Evolutionary conservation across 2,888 invertebrate genomes (phyloP), one percentile per base, ranked within the genome.

Genomic region (Piscicola geometra): DNA sequence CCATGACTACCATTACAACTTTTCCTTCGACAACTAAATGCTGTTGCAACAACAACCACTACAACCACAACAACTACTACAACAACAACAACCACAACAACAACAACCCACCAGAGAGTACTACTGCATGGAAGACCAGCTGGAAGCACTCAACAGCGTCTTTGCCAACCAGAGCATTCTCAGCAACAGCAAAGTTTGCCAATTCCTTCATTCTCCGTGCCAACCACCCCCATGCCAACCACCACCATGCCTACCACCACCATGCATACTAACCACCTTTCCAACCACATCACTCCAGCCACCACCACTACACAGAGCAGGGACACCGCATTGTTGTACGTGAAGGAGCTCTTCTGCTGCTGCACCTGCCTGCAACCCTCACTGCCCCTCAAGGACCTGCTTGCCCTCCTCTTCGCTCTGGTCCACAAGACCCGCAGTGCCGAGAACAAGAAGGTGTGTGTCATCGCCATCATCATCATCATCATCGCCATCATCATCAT

Each of bases 381-480:
- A 47, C 21, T 47, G 9, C 50, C 50, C 50, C 21, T 15, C 21
- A 47, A 47, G 9, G 12, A 47, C 50, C 9, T 21, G 21, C 50
- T 15, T 47, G 12, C 50, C 9, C n/a, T n/a, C 50, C 50, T 47
- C 50, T 47, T 47, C 50, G 21, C 9, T 47, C 12, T 47, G 9
- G 50, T 21, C 50, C 21, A 9, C 50, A 47, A 15, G 50, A 15
- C 9, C 50, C 9, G 21, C 12, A 15, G 12, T 47, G 12, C 50
- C 21, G 50, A 47, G 21, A 47, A 9, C 12, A 47, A 47, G 21
- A 47, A 47, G 50, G 50, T 47, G 9, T 9, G 9, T 47, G 50
- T 64, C 64, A 64, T 64, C 64, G 30, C 30, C 33, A 69, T 69
- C 33, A n/a, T 33, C 69, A 69, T 9, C 36, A 69, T 28, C 36